phyloP scores from a whole-genome alignment of 2,888 invertebrate species.

The Mythimna vitellina region DNA sequence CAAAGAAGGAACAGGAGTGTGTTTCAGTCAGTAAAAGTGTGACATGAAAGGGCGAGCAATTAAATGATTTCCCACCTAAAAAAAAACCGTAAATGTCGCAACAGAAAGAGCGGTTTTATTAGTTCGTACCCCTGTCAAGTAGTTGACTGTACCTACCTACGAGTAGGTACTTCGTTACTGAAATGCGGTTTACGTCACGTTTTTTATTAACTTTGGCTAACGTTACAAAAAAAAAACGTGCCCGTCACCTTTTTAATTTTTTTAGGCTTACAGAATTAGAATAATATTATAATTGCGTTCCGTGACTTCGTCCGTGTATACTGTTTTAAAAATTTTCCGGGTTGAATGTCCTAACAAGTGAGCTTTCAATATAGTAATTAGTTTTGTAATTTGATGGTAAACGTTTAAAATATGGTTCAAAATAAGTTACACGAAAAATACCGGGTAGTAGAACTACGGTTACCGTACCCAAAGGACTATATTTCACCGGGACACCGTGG shows the following conservation, averaged over 20 bases:
- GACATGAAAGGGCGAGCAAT: no score
- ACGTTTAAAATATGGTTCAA: not conserved
- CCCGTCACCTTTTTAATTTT: constrained; percentile 28
- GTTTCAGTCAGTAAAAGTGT: no score
- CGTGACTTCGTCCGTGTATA: not conserved
- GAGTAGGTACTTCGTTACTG: constrained; percentile 24
- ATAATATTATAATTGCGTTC: constrained; percentile 21
- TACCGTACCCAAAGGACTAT: no score
- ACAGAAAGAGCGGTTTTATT: not conserved
- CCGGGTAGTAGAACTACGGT: no score
- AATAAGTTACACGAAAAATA: not conserved
- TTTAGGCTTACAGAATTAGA: constrained; percentile 25
- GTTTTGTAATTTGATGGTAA: not conserved
- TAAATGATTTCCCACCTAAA: no score
- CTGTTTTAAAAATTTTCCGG: not conserved
- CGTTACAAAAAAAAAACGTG: constrained; percentile 35
- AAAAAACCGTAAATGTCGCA: not conserved
- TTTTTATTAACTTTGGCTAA: constrained; percentile 51
- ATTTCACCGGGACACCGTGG: no score
- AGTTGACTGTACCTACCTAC: not conserved
- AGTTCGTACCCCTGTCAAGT: not conserved
- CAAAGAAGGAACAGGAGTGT: no score
- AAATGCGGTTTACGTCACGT: constrained; percentile 43
- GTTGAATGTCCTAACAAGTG: not conserved
- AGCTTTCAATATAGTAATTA: not conserved